Evolutionary conservation across 2,888 invertebrate species (phyloP).

Genomic region (Patella caerulea): DNA sequence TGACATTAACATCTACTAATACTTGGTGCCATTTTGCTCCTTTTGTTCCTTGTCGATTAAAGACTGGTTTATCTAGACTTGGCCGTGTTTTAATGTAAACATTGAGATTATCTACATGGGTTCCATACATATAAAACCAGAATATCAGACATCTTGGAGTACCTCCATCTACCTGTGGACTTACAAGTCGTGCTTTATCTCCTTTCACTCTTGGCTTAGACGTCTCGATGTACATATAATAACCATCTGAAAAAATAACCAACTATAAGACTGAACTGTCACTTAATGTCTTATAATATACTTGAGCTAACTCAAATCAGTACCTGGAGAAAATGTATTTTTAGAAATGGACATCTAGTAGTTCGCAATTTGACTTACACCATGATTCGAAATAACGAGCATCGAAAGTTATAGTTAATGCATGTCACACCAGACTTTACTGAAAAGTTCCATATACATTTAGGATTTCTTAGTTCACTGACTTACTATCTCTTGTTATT

Average conservation of each 20-base stretch:
- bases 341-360: too few species aligned
- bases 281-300: not conserved
- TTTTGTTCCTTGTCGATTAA: slow-evolving; percentile 51
- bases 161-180: slow-evolving; percentile 31
- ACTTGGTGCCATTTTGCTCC: slow-evolving; percentile 55
- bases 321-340: too few species aligned
- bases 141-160: slow-evolving; percentile 52
- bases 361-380: too few species aligned
- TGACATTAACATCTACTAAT: slow-evolving; percentile 43
- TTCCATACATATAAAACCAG: slow-evolving; percentile 67
- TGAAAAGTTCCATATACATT: too few species aligned
- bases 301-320: not conserved
- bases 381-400: too few species aligned
- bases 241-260: slow-evolving; percentile 41
- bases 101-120: slow-evolving; percentile 56
- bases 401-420: too few species aligned
- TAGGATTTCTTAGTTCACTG: too few species aligned
- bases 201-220: slow-evolving; percentile 44
- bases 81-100: slow-evolving; percentile 52
- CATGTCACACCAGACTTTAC: too few species aligned
- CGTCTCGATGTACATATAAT: slow-evolving; percentile 62
- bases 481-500: too few species aligned
- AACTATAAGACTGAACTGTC: too few species aligned
- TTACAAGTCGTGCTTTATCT: slow-evolving; percentile 53
- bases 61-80: slow-evolving; percentile 45